Evolutionary conservation across 2,113 vertebrate genomes (phyloP), one percentile per base, ranked within the genome.

Genomic region (Gymnocephalus cernua): DNA sequence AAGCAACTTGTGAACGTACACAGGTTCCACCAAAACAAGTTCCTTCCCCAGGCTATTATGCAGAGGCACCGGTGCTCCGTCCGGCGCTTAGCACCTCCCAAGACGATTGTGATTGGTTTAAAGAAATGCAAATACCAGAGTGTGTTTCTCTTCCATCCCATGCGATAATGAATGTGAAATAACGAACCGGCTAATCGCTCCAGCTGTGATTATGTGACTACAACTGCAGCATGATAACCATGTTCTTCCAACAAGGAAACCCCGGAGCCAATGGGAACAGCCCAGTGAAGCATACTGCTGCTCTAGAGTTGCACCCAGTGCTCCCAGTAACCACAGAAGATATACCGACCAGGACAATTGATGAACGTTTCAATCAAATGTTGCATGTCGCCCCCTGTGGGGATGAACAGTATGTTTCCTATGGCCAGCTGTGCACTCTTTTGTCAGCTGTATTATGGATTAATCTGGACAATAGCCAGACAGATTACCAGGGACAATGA

Each of bases 401-500:
- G 48, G 69, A 74, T 44, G 78, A 71, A 62, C 65, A 74, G 15
- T 51, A 67, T 77, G 59, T 82, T 77, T 79, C 59, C 44, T 62
- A n/a, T 14, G 41, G 58, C 68, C 81, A 70, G 4, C 67, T 62
- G 83, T 58, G 79, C 23, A 1, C 74, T 65, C 81, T 54, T 73
- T 89, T 90, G 72, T 87, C 84, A 69, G 65, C 61, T 47, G 81
- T 82, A 44, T 86, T 74, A 77, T 77, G 82, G 84, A 86, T 81
- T 86, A 71, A 88, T 80, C 16, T 65, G 68, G 62, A 89, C 84
- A 88, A 84, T 88, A 86, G 21, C 18, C 53, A 78, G 83, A 85
- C 83, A 87, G 84, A 91, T 91, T 89, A 91, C 53, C 3, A 11
- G 27, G 58, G 75, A 87, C 89, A 92, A 87, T 74, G 75, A 25